Evolutionary conservation across 2,113 vertebrate genomes (phyloP), one percentile per base, ranked within the genome.

Genomic region (Pithys albifrons): DNA sequence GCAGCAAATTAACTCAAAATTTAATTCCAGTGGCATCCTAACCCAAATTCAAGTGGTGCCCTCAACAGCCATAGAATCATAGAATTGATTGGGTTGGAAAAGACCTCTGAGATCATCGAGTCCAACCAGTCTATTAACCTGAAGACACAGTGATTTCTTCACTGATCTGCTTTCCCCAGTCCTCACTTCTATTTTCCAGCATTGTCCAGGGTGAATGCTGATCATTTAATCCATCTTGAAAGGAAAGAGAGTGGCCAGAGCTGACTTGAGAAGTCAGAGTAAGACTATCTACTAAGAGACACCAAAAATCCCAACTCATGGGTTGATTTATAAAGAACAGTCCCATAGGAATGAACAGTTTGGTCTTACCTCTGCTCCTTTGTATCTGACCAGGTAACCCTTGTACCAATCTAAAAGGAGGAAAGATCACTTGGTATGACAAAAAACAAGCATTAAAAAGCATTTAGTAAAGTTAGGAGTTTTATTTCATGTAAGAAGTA

Each of bases 391-490:
- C 83, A 99, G 94, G 87, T 98, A 98, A 70, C 99, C 99, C 95
- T 96, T 98, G 95, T 98, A 99, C 99, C 99, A 99, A 51, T 97
- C 99, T 99, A 92, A 87, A 98, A 97, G 31, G 51, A 81, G 95
- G 84, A 95, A n/a, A 94, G n/a, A 87, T 49, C 65, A 97, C 33
- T 91, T 52, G 66, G 37, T 41, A 33, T 43, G 48, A 54, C 24
- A 66, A 28, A 54, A 25, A 0, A 4, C 8, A 13, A 1, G 18
- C 31, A 58, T 61, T 5, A 29, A 48, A 70, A 76, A 31, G 3
- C 20, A 59, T 27, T 31, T 19, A 51, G 20, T 57, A 3, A 90
- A 76, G 13, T 37, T 2, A 31, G 1, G 6, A 8, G 1, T 0
- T 39, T 41, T 62, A 54, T 84, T 90, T 65, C 16, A 12, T 19